A percentile compares a stretch with the other conserved stretches of the same genome.
Evolutionary conservation across 2,888 invertebrate genomes (phyloP).

Genomic region (Apoderus coryli): DNA sequence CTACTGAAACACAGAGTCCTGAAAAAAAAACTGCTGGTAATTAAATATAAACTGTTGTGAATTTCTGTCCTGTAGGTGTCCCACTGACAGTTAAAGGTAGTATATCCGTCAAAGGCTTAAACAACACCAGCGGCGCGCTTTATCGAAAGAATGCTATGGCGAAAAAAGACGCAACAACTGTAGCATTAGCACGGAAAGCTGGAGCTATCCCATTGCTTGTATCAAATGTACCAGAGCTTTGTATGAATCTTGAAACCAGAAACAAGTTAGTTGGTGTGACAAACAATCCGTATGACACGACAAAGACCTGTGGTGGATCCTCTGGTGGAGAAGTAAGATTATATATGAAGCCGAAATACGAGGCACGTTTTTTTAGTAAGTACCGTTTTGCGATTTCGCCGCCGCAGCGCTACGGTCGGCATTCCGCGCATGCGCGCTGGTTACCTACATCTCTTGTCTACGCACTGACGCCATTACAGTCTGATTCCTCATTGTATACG

Average conservation of each 20-base stretch:
- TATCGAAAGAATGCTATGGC: conserved; percentile 37
- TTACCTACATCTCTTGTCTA: no score
- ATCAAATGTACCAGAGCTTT: conserved; percentile 78
- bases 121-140: conserved; percentile 52
- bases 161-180: conserved; percentile 49
- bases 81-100: conserved; percentile 74
- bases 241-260: conserved; percentile 74
- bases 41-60: no score
- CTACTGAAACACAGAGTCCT: no score
- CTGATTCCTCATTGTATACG: no score
- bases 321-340: conserved; percentile 69
- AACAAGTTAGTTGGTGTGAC: conserved; percentile 68
- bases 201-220: conserved; percentile 62
- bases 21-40: no score
- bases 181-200: conserved; percentile 45
- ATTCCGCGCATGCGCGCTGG: no score
- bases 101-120: conserved; percentile 32
- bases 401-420: no score
- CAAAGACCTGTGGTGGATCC: conserved; percentile 68
- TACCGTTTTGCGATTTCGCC: no score
- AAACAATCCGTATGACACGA: conserved; percentile 68
- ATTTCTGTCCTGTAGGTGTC: no score
- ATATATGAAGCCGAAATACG: no score
- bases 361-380: no score
- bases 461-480: no score